Evolutionary conservation across 1,140 invertebrate species (phyloP), one percentile per base, ranked within the genome.

Genomic region (Centruroides vittatus): DNA sequence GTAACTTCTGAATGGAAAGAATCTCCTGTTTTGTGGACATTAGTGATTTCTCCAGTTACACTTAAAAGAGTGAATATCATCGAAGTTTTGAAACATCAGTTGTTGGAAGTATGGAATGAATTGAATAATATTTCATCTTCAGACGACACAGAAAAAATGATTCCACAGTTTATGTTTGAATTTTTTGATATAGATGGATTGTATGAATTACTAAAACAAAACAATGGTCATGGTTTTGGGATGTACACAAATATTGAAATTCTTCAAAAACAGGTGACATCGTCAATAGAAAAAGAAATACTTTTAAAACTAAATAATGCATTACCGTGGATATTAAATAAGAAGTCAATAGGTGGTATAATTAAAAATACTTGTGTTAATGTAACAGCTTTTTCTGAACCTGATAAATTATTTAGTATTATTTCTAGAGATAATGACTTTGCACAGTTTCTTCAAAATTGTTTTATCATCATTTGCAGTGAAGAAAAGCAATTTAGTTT

Each of bases 11-110:
- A 55, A 8, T 64, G 63, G 63, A 11, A 13, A 13, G 63, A 64
- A 53, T 58, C 63, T 34, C 59, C 59, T 47, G 35, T 64, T n/a
- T 6, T 64, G 4, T 64, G 63, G 63, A 64, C 63, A 12, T 13
- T 64, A n/a, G 59, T 64, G 11, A 35, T 64, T 12, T 48, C 63
- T 12, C 63, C 56, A 13, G 55, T 10, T 35, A 54, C 63, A 8
- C 49, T 64, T 4, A 47, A 57, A 36, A 41, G 63, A 34, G 47
- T 64, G 35, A 59, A 64, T 61, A 57, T 64, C 23, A 57, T 59
- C 4, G 63, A 64, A 11, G 58, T 59, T 46, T 47, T 64, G 6
- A 64, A 61, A 41, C 52, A 60, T 9, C 41, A 36, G 8, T n/a
- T 55, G 13, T 49, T 56, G 12, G 60, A 64, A 48, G 36, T 57